A percentile compares a stretch with the other conserved stretches of the same genome.
These are phyloP conservation scores for Clunio marinus DNA, from an alignment of 2,888 invertebrate genomes.

Conservation along the genomic window DNA sequence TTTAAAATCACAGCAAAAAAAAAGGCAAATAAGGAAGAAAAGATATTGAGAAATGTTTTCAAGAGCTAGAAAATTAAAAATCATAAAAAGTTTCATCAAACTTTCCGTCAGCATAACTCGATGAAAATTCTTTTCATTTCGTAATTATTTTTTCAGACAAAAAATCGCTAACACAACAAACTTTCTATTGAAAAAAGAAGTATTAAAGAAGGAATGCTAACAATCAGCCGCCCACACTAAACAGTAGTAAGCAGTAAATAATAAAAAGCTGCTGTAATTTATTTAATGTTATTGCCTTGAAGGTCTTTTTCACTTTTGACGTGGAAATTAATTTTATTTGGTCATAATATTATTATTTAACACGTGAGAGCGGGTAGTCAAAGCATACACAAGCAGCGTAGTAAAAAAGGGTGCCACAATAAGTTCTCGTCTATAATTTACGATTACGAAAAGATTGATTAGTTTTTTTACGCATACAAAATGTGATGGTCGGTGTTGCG, in stretches of 20 bases:
- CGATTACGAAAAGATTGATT: slow-evolving; percentile 35
- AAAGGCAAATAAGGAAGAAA: no score
- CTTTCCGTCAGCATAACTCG: no score
- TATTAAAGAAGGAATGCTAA: slow-evolving; percentile 1
- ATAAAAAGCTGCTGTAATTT: slow-evolving; percentile 18
- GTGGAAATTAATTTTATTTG: slow-evolving; percentile 38
- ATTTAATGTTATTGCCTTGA: slow-evolving; percentile 24
- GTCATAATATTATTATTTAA: slow-evolving; percentile 37
- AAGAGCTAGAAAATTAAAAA: no score
- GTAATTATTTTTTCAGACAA: no score
- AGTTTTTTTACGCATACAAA: slow-evolving; percentile 32
- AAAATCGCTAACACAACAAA: background rate
- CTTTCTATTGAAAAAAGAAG: background rate
- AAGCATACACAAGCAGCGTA: background rate
- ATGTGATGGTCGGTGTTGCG: slow-evolving; percentile 15
- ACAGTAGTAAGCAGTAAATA: slow-evolving; percentile 1
- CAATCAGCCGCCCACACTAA: background rate
- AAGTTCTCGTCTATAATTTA: slow-evolving; percentile 30
- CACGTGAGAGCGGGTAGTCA: slow-evolving; percentile 1
- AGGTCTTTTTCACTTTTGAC: slow-evolving; percentile 22
- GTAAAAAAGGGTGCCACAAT: background rate
- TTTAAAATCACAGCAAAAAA: no score
- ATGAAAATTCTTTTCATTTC: no score
- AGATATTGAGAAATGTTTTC: no score
- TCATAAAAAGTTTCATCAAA: no score